Conservation (phyloP, 1,140 invertebrate genomes). For the Heliconius himera region DNA sequence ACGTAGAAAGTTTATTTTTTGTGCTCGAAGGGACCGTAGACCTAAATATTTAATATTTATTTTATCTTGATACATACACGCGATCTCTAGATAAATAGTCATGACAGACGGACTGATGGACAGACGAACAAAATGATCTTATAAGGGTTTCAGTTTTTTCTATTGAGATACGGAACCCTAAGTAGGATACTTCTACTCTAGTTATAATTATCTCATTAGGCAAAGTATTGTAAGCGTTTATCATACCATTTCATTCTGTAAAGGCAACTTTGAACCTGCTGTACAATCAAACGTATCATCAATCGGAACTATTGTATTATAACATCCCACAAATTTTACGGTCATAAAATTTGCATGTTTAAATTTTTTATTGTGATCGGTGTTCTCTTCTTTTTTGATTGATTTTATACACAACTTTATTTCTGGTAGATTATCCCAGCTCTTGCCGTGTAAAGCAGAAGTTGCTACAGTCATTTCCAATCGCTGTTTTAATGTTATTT, state of each 20-base stretch:
- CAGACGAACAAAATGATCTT: too few relatives aligned
- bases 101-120: too few relatives aligned
- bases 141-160: too few relatives aligned
- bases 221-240: neutral
- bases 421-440: slow-evolving; percentile 70
- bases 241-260: slow-evolving; percentile 53
- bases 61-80: too few relatives aligned
- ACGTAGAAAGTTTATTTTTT: too few relatives aligned
- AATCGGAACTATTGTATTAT: slow-evolving; percentile 57
- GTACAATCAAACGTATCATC: slow-evolving; percentile 50
- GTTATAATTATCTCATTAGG: neutral
- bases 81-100: too few relatives aligned
- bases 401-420: slow-evolving; percentile 54
- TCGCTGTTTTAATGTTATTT: slow-evolving; percentile 53
- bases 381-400: slow-evolving; percentile 47
- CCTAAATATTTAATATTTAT: too few relatives aligned
- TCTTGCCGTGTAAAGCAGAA: slow-evolving; percentile 50
- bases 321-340: slow-evolving; percentile 60
- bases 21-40: too few relatives aligned
- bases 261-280: slow-evolving; percentile 57
- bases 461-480: slow-evolving; percentile 54
- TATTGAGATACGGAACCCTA: too few relatives aligned
- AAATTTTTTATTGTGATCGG: slow-evolving; percentile 51
- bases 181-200: too few relatives aligned
- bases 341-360: slow-evolving; percentile 60